phyloP scores from a whole-genome alignment of 2,797 vertebrate genomes.

The Triplophysa bombifrons region DNA sequence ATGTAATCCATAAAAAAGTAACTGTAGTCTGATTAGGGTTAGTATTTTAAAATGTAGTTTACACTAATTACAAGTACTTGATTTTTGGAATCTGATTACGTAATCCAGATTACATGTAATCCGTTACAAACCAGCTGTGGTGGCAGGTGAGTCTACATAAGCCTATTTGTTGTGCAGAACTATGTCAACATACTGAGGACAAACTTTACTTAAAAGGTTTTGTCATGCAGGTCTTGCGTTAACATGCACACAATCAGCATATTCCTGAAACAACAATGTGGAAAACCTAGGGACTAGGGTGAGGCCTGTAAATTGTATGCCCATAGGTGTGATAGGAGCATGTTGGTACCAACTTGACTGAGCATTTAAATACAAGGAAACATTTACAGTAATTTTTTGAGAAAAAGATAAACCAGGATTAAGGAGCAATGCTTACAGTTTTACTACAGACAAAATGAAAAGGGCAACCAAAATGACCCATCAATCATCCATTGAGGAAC shows the following conservation, averaged over 20 bases:
- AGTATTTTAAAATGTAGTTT: too few species aligned
- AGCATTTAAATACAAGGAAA: neutral
- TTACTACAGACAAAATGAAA: slow-evolving; percentile 11
- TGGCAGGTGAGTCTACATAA: slow-evolving; percentile 18
- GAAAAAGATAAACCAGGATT: slow-evolving; percentile 18
- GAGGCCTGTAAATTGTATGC: slow-evolving; percentile 46
- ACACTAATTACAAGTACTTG: too few species aligned
- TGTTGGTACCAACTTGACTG: slow-evolving; percentile 29
- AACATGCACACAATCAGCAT: slow-evolving; percentile 43
- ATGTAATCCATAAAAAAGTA: too few species aligned
- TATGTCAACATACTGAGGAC: slow-evolving; percentile 23
- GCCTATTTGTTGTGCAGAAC: slow-evolving; percentile 14
- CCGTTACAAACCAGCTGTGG: too few species aligned
- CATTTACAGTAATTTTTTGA: neutral
- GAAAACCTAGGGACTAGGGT: slow-evolving; percentile 30
- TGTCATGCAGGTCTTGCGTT: slow-evolving; percentile 49
- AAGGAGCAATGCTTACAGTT: neutral
- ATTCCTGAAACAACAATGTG: slow-evolving; percentile 45
- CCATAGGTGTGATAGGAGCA: slow-evolving; percentile 50
- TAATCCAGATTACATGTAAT: too few species aligned
- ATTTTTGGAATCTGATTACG: too few species aligned
- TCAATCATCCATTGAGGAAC: slow-evolving; percentile 15
- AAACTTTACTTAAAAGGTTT: slow-evolving; percentile 42
- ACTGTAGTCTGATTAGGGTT: too few species aligned
- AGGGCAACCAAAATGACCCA: neutral